Evolutionary conservation across 2,888 invertebrate genomes (phyloP), one percentile per base, ranked within the genome.

Genomic region (Melikaiella ostensackeni): DNA sequence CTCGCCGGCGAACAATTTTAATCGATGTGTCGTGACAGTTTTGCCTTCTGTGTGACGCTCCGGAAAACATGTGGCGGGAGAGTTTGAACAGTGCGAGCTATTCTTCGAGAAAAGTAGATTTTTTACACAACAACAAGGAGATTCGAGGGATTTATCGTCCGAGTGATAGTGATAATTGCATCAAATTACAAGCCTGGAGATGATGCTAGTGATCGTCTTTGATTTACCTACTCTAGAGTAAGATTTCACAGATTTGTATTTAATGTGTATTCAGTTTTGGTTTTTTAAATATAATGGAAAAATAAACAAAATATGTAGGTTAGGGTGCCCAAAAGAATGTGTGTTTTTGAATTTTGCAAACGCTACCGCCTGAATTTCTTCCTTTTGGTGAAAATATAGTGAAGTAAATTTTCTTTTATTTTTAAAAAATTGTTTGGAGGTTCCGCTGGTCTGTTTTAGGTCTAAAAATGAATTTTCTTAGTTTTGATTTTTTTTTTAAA

Each of bases 111-210:
- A 59, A 74, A 16, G 35, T 59, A 50, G 46, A 70, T 70, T 70
- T 46, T 70, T 50, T 50, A 70, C 70, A 30, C 27, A 50, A 50
- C n/a, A 30, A 70, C 42, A 46, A 46, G 30, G 27, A 70, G 50
- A 50, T n/a, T 19, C 11, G 46, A 70, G 70, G 70, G 70, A 70
- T 70, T 50, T 70, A 70, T 70, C 27, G n/a, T 59, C 8, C 24
- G 7, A 74, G 80, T 82, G 82, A 79, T 62, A 79, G 80, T 80
- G 80, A 82, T 74, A 79, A 79, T 79, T 78, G 75, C 75, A 70
- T 73, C 42, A 78, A 55, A 11, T n/a, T 70, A 46, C 50, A 70
- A 30, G 50, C 50, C 46, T 50, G 70, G 70, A 74, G 79, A 79
- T 82, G 82, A 82, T 80, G 79, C 46, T 78, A 77, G 82, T 77